These are phyloP conservation scores for Tryphoninae sp. DNA, from an alignment of 2,888 invertebrate genomes.

Conservation along the genomic window DNA sequence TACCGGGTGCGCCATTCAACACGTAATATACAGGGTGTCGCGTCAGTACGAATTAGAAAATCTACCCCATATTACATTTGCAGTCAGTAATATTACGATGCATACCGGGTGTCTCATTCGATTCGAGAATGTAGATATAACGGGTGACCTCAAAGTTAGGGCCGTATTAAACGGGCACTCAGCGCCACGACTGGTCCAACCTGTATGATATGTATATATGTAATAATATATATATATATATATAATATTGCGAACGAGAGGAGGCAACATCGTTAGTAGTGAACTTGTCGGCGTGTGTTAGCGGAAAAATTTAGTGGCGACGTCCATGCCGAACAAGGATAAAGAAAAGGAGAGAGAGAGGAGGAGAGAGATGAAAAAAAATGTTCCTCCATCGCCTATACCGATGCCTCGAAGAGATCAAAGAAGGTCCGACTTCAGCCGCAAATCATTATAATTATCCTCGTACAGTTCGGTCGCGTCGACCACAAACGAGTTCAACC, in stretches of 20 bases:
- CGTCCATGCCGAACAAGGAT: slow-evolving; percentile 46
- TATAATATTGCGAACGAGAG: slow-evolving; percentile 5
- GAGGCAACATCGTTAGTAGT: slow-evolving; percentile 41
- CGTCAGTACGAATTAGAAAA: too few relatives aligned
- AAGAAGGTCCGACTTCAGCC: slow-evolving; percentile 62
- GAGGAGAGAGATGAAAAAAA: slow-evolving; percentile 37
- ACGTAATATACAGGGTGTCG: too few relatives aligned
- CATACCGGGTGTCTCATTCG: too few relatives aligned
- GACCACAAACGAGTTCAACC: slow-evolving; percentile 57
- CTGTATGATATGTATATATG: background rate
- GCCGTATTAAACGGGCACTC: too few relatives aligned
- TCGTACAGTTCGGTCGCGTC: slow-evolving; percentile 59
- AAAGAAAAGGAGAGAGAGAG: slow-evolving; percentile 18
- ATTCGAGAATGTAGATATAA: too few relatives aligned
- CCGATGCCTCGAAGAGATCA: slow-evolving; percentile 62
- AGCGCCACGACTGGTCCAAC: background rate
- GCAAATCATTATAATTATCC: slow-evolving; percentile 65
- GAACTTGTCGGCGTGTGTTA: slow-evolving; percentile 55
- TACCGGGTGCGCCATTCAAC: too few relatives aligned
- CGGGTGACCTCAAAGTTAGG: background rate
- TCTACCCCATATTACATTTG: too few relatives aligned
- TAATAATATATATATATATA: background rate
- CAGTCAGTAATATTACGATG: too few relatives aligned
- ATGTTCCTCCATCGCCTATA: slow-evolving; percentile 58
- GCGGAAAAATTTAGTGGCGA: slow-evolving; percentile 55